These are phyloP conservation scores for Halictus rubicundus DNA, from an alignment of 1,140 invertebrate species.

Conservation along the genomic window DNA sequence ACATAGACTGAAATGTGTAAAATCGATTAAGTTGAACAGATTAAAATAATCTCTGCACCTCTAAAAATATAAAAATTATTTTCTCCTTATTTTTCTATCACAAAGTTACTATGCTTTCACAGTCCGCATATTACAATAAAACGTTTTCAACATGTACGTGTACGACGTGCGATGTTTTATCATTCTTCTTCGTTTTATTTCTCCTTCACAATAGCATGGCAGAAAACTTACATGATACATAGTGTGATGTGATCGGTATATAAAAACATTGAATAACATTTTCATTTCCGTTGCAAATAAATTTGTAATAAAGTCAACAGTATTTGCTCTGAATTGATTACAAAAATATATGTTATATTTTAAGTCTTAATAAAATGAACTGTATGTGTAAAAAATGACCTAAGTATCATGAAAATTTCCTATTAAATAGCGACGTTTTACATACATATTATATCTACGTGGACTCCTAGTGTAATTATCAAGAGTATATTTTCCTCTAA, in stretches of 20 bases:
- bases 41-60: constrained; percentile 36
- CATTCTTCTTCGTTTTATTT: constrained; percentile 17
- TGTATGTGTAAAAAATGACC: constrained; percentile 2
- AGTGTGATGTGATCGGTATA: constrained; percentile 14
- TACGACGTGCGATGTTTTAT: constrained; percentile 6
- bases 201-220: constrained; percentile 27
- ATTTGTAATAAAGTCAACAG: background rate
- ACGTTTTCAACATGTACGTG: constrained; percentile 33
- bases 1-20: constrained; percentile 25
- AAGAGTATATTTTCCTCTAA: constrained; percentile 45
- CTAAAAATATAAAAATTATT: constrained; percentile 52
- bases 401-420: constrained; percentile 46
- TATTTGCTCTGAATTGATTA: background rate
- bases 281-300: background rate
- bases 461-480: constrained; percentile 25
- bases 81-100: constrained; percentile 47
- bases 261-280: constrained; percentile 1
- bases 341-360: constrained; percentile 1
- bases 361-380: constrained; percentile 8
- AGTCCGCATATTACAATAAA: constrained; percentile 44
- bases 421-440: constrained; percentile 22
- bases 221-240: constrained; percentile 53
- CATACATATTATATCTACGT: constrained; percentile 27
- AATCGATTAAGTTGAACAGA: constrained; percentile 39
- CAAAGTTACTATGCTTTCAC: constrained; percentile 47